These are phyloP conservation scores for Pteruthius melanotis DNA, from an alignment of 2,113 vertebrate species.

Conservation along the genomic window DNA sequence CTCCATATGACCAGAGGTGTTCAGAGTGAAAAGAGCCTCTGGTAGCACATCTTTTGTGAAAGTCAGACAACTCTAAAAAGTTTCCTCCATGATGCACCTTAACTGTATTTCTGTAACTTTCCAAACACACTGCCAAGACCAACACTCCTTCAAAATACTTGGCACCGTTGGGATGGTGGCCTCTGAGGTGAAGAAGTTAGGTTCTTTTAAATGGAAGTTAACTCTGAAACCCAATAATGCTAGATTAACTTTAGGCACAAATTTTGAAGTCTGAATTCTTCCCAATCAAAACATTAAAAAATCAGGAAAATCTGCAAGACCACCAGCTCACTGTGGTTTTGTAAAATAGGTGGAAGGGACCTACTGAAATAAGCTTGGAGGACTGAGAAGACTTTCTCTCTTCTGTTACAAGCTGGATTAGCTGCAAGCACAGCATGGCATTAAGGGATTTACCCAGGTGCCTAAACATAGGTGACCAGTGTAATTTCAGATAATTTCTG, in stretches of 20 bases:
- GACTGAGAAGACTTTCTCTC: not conserved
- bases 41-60: not conserved
- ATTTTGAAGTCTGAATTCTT: conserved; percentile 21
- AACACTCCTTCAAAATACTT: conserved; percentile 27
- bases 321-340: not conserved
- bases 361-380: not conserved
- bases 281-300: conserved; percentile 29
- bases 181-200: not conserved
- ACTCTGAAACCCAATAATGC: conserved; percentile 3
- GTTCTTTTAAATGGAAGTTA: not conserved
- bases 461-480: not conserved
- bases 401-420: not conserved
- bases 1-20: not conserved
- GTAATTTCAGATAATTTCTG: not conserved
- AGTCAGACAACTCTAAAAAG: not conserved
- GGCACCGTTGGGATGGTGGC: not conserved
- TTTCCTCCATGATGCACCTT: not conserved
- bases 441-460: not conserved
- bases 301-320: conserved; percentile 18
- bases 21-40: not conserved
- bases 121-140: conserved; percentile 11
- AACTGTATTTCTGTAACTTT: not conserved
- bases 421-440: not conserved
- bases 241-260: conserved; percentile 15
- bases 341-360: not conserved